Percentiles rank a stretch among this genome's conserved stretches.
These are phyloP conservation scores for Saccopteryx leptura DNA, from an alignment of 2,113 vertebrate genomes.

Conservation along the genomic window DNA sequence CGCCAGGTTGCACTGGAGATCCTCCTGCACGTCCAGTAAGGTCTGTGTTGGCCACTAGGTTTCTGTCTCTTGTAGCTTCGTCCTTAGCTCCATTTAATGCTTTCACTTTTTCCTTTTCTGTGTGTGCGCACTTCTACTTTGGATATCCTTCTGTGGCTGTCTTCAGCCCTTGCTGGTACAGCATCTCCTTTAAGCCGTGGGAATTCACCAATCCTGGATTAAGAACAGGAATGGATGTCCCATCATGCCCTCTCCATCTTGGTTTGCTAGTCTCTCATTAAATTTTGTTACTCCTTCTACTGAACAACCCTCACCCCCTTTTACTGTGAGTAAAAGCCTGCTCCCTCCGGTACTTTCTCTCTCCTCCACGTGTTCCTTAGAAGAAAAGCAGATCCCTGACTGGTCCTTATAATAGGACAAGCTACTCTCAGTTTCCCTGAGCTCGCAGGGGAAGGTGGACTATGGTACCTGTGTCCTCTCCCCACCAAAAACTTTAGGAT, in stretches of 20 bases:
- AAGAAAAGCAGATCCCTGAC: neutral
- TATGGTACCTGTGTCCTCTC: neutral
- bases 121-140: neutral
- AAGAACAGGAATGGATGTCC: neutral
- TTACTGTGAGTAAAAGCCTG: neutral
- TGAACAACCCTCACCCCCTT: neutral
- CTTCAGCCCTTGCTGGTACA: neutral
- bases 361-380: neutral
- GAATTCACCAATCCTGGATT: neutral
- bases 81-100: neutral
- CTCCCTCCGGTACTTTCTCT: neutral
- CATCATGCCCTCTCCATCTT: no score
- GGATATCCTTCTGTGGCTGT: neutral
- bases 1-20: neutral
- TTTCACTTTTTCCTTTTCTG: neutral
- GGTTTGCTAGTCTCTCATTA: neutral
- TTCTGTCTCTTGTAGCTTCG: neutral
- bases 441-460: neutral
- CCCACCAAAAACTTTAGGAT: neutral
- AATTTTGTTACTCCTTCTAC: neutral
- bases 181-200: neutral
- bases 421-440: neutral
- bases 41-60: fast-evolving
- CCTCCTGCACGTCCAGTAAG: neutral
- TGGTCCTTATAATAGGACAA: neutral